phyloP scores from a whole-genome alignment of 1,140 invertebrate genomes.

The Dermatophagoides farinae region DNA sequence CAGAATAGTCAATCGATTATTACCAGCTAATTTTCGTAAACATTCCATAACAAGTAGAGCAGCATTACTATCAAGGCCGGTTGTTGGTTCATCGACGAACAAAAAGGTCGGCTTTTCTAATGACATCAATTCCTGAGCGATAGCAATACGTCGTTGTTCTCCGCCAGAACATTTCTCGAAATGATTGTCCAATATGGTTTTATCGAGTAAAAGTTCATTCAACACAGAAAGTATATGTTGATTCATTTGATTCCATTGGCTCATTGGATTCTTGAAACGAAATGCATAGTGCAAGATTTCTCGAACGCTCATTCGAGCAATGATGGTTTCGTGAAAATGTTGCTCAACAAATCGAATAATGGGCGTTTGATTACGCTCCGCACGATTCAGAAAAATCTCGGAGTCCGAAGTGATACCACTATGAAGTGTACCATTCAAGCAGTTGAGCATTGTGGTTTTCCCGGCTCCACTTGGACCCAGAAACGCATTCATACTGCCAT shows the following conservation, averaged over 20 bases:
- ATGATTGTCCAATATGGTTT: not conserved
- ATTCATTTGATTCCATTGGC: not conserved
- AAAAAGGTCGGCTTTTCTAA: slow-evolving; percentile 31
- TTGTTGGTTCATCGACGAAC: slow-evolving; percentile 25
- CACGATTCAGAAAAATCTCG: not conserved
- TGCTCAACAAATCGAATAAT: not conserved
- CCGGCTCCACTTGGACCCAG: slow-evolving; percentile 21
- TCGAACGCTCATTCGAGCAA: not conserved
- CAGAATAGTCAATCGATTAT: not conserved
- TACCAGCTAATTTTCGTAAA: not conserved
- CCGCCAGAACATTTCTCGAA: slow-evolving; percentile 54
- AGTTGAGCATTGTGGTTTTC: slow-evolving; percentile 19
- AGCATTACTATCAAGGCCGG: slow-evolving; percentile 18
- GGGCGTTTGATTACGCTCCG: not conserved
- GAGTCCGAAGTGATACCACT: not conserved
- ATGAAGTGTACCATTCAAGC: not conserved
- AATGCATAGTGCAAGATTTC: not conserved
- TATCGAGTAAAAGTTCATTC: not conserved
- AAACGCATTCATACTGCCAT: not conserved
- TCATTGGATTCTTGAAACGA: not conserved
- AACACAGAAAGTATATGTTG: not conserved
- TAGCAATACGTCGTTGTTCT: slow-evolving; percentile 70
- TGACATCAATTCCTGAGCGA: slow-evolving; percentile 75
- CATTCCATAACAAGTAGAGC: not conserved
- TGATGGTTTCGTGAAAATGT: not conserved